phyloP scores from a whole-genome alignment of 92 coral and sea anemone species.

The Phenganax stokvisi region DNA sequence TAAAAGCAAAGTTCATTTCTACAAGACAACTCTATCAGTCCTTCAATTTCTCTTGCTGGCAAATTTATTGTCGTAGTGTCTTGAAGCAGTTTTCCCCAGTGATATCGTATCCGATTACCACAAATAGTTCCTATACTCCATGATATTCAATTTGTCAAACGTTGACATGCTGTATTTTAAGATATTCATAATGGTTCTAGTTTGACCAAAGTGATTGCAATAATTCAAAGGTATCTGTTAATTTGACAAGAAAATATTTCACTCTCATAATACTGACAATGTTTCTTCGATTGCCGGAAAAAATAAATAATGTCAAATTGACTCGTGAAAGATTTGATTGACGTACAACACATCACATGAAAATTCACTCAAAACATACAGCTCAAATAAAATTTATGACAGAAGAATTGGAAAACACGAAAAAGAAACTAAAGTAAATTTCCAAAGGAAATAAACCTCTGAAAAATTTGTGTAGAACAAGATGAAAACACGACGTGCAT shows the following conservation, averaged over 20 bases:
- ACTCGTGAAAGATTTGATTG: not conserved
- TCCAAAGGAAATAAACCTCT: slow-evolving; percentile 8
- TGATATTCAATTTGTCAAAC: not conserved
- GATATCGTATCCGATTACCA: slow-evolving; percentile 6
- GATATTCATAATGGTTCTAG: not conserved
- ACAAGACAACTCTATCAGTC: not conserved
- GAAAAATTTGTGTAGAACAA: not conserved
- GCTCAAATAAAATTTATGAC: not conserved
- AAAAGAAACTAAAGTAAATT: not conserved
- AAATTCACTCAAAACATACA: not conserved
- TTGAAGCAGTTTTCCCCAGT: not conserved
- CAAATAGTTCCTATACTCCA: not conserved
- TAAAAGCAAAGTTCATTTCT: not conserved
- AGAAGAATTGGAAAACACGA: slow-evolving; percentile 2
- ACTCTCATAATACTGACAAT: not conserved
- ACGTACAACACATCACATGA: not conserved
- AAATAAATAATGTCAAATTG: not conserved
- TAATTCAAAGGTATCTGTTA: not conserved
- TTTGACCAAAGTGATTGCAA: not conserved
- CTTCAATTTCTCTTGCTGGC: not conserved
- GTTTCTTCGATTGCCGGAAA: not conserved
- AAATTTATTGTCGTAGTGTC: not conserved
- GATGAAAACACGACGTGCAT: slow-evolving; percentile 20
- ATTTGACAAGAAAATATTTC: not conserved
- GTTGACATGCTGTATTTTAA: not conserved